These are phyloP conservation scores for Brachylomia viminalis DNA, from an alignment of 2,888 invertebrate species.

Conservation along the genomic window DNA sequence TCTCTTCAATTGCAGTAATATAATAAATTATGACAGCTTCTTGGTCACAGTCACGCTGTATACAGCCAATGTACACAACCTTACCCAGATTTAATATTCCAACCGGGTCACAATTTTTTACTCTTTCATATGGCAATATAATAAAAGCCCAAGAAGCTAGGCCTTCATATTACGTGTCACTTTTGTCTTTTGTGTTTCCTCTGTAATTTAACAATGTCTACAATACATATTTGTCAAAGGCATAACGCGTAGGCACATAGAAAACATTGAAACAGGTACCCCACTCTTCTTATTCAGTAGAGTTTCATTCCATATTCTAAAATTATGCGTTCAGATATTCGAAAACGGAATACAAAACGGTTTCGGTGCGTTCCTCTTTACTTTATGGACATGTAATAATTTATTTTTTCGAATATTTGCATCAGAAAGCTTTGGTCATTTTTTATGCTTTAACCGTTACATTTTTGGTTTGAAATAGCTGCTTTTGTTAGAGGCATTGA, in stretches of 20 bases:
- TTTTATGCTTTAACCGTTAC: conserved; percentile 54
- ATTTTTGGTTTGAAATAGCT: conserved; percentile 33
- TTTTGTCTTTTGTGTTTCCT: conserved; percentile 80
- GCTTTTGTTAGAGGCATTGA: conserved; percentile 4
- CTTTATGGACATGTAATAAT: conserved; percentile 78
- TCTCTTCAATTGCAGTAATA: background rate
- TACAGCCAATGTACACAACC: conserved; percentile 26
- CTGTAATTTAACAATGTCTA: conserved; percentile 83
- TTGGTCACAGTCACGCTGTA: conserved; percentile 22
- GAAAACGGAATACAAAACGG: conserved; percentile 79
- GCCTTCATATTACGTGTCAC: conserved; percentile 76
- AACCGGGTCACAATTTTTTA: conserved; percentile 59
- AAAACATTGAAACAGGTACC: conserved; percentile 82
- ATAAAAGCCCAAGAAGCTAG: conserved; percentile 71
- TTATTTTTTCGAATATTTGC: conserved; percentile 74
- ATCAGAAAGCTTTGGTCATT: conserved; percentile 70
- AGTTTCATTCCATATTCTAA: conserved; percentile 84
- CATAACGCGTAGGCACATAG: conserved; percentile 80
- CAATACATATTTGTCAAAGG: conserved; percentile 81
- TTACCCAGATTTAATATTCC: conserved; percentile 63
- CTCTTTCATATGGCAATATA: conserved; percentile 60
- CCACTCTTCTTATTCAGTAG: conserved; percentile 77
- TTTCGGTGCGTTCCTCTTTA: conserved; percentile 72
- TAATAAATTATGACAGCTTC: conserved; percentile 15
- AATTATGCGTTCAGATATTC: conserved; percentile 82